These are phyloP conservation scores for Eumacrocentrus americanus DNA, from an alignment of 2,888 invertebrate species.

Conservation along the genomic window DNA sequence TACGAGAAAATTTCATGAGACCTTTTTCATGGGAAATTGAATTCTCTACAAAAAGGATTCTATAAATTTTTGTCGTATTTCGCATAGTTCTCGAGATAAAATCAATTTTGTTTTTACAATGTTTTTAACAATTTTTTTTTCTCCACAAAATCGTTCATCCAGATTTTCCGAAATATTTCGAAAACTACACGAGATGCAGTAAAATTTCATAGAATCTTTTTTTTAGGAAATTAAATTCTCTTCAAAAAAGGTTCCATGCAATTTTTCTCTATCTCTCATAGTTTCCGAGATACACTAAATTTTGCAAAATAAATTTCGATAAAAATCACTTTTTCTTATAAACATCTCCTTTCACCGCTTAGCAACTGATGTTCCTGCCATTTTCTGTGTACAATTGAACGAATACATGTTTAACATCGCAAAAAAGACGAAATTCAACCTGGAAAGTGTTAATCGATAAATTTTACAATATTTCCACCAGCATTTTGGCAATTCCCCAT, in stretches of 20 bases:
- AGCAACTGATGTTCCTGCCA: background rate
- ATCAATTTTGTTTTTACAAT: background rate
- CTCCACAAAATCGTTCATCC: background rate
- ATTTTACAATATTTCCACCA: background rate
- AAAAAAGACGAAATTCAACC: background rate
- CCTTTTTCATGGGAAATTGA: background rate
- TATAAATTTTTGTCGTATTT: background rate
- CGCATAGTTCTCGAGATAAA: background rate
- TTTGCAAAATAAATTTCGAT: background rate
- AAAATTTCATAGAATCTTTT: background rate
- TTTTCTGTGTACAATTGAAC: constrained; percentile 44
- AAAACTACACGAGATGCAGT: background rate
- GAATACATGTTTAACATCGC: background rate
- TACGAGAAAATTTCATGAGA: background rate
- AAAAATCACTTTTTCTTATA: background rate
- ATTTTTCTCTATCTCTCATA: background rate
- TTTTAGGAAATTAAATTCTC: background rate
- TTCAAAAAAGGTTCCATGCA: background rate
- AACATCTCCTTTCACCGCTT: background rate
- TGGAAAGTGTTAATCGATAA: too few relatives aligned
- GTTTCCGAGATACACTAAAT: background rate
- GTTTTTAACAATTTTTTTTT: background rate
- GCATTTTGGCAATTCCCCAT: too few relatives aligned
- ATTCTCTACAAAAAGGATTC: background rate
- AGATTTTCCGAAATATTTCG: background rate